A percentile compares a stretch with the other conserved stretches of the same genome.
phyloP scores from a whole-genome alignment of 2,888 invertebrate genomes.

The Tineola bisselliella region DNA sequence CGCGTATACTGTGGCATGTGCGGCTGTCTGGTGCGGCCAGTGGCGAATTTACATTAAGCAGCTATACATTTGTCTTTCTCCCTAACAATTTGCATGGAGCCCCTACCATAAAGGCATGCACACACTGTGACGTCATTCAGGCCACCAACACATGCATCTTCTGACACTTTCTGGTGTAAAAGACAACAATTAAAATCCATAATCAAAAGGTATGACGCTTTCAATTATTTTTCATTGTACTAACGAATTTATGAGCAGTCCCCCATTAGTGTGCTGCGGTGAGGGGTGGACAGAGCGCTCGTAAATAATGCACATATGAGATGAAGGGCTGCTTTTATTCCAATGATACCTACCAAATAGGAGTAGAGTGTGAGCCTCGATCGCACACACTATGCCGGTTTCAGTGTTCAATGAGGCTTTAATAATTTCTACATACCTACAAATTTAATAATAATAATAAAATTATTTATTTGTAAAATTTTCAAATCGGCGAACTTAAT shows the following conservation, averaged over 20 bases:
- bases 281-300: not conserved
- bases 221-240: constrained; percentile 6
- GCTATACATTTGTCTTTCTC: not conserved
- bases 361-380: too few relatives aligned
- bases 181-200: not conserved
- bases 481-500: too few relatives aligned
- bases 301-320: not conserved
- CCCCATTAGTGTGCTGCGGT: not conserved
- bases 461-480: too few relatives aligned
- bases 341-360: too few relatives aligned
- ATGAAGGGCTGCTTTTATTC: too few relatives aligned
- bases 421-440: too few relatives aligned
- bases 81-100: not conserved
- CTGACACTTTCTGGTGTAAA: too few relatives aligned
- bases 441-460: too few relatives aligned
- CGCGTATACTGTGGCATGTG: not conserved
- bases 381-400: too few relatives aligned
- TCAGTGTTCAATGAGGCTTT: too few relatives aligned
- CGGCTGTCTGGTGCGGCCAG: not conserved
- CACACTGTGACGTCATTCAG: too few relatives aligned
- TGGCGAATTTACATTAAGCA: not conserved
- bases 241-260: not conserved
- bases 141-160: too few relatives aligned
- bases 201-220: not conserved
- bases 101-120: not conserved